phyloP scores from a whole-genome alignment of 2,797 vertebrate genomes.

The Tympanoctomys barrerae region DNA sequence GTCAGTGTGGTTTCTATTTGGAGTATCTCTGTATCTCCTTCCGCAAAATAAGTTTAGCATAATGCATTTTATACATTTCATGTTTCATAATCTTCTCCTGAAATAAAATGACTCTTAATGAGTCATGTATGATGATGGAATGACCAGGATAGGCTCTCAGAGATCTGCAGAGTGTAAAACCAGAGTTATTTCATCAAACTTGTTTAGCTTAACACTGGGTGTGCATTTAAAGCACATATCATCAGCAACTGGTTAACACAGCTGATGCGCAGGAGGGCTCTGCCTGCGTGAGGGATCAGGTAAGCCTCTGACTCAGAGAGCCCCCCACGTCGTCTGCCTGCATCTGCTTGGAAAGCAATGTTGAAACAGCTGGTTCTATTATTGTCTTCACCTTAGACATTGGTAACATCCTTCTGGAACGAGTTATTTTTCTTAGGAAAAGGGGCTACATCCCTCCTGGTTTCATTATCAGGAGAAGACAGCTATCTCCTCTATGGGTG shows the following conservation, averaged over 20 bases:
- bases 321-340: not conserved
- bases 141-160: not conserved
- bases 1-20: not conserved
- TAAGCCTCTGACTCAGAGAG: not conserved
- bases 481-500: not conserved
- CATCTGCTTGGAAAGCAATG: not conserved
- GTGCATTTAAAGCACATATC: not conserved
- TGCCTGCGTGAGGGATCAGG: not conserved
- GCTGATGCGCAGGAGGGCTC: not conserved
- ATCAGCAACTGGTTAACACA: not conserved
- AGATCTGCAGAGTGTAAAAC: not conserved
- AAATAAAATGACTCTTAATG: slow-evolving; percentile 35
- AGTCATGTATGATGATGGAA: not conserved
- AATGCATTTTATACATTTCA: not conserved
- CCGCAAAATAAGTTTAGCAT: not conserved
- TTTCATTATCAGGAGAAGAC: not conserved
- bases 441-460: not conserved
- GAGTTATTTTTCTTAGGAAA: not conserved
- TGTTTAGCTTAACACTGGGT: not conserved
- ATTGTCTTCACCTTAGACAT: not conserved
- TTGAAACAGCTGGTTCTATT: not conserved
- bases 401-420: not conserved
- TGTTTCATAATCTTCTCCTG: not conserved
- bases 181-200: not conserved
- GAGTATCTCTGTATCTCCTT: not conserved